These are phyloP conservation scores for Drosophila eohydei DNA, from an alignment of 2,888 invertebrate genomes.

Conservation along the genomic window DNA sequence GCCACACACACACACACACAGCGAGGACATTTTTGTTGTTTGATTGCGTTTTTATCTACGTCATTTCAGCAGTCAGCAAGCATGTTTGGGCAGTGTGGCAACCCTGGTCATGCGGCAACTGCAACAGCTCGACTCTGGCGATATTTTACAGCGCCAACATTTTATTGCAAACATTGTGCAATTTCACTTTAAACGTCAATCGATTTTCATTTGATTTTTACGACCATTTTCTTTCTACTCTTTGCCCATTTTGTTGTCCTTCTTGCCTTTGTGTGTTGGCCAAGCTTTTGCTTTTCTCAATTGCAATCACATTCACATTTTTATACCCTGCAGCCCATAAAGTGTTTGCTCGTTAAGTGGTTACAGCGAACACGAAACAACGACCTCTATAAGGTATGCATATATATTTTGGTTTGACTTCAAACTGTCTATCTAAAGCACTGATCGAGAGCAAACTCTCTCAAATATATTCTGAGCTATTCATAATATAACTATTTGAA, in stretches of 20 bases:
- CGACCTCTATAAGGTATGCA: neutral
- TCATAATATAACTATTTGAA: no score
- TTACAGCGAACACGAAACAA: neutral
- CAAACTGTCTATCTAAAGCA: no score
- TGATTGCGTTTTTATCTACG: slow-evolving; percentile 78
- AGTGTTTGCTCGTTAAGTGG: neutral
- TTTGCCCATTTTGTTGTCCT: neutral
- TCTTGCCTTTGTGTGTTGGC: slow-evolving; percentile 28
- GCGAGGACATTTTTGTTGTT: slow-evolving; percentile 62
- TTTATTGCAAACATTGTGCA: slow-evolving; percentile 78
- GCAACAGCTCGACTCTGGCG: slow-evolving; percentile 39
- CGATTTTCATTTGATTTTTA: slow-evolving; percentile 78
- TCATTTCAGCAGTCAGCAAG: slow-evolving; percentile 65
- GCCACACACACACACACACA: slow-evolving; percentile 24
- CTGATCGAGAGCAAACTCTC: no score
- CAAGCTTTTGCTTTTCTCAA: slow-evolving; percentile 52
- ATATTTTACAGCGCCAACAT: slow-evolving; percentile 77
- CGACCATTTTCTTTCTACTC: slow-evolving; percentile 47
- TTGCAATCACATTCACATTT: slow-evolving; percentile 36
- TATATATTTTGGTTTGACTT: neutral
- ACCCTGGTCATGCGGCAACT: slow-evolving; percentile 23
- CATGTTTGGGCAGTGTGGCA: slow-evolving; percentile 36
- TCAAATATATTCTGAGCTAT: neutral
- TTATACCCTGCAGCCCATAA: slow-evolving; percentile 24
- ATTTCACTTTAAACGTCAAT: slow-evolving; percentile 79